Evolutionary conservation across 2,888 invertebrate genomes (phyloP).

Genomic region (Cheilosia grossa): DNA sequence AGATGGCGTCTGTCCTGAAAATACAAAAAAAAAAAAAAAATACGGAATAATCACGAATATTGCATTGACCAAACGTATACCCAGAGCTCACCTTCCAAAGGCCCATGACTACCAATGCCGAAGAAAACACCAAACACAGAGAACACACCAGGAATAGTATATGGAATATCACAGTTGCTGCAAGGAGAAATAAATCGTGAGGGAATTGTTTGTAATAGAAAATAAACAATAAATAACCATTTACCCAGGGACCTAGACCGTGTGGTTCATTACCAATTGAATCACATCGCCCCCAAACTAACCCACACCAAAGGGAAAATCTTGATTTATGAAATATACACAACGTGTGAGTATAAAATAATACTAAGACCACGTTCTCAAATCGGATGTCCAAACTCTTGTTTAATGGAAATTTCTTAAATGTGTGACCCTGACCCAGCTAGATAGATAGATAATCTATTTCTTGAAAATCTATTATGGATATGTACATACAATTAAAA

Average conservation of each 20-base stretch:
- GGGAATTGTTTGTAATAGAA: not conserved
- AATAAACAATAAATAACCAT: not conserved
- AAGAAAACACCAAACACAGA: slow-evolving; percentile 87
- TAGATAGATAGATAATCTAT: too few species aligned
- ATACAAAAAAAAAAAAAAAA: not conserved
- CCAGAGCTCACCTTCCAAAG: slow-evolving; percentile 86
- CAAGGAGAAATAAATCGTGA: slow-evolving; percentile 78
- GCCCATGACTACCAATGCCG: slow-evolving; percentile 87
- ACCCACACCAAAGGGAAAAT: too few species aligned
- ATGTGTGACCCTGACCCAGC: too few species aligned
- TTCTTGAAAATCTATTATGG: too few species aligned
- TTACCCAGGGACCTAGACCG: not conserved
- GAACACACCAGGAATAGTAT: slow-evolving; percentile 88
- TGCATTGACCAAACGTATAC: not conserved
- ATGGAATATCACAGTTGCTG: slow-evolving; percentile 89
- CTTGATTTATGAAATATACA: not conserved
- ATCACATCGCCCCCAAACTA: too few species aligned
- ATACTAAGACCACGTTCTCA: too few species aligned
- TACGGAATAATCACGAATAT: not conserved
- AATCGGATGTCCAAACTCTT: too few species aligned
- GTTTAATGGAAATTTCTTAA: too few species aligned
- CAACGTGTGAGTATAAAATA: not conserved
- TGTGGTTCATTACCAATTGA: too few species aligned
- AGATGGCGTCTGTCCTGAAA: slow-evolving; percentile 87
- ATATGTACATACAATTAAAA: too few species aligned